Conservation (phyloP, 2,888 invertebrate genomes). For the Diadromus collaris region DNA sequence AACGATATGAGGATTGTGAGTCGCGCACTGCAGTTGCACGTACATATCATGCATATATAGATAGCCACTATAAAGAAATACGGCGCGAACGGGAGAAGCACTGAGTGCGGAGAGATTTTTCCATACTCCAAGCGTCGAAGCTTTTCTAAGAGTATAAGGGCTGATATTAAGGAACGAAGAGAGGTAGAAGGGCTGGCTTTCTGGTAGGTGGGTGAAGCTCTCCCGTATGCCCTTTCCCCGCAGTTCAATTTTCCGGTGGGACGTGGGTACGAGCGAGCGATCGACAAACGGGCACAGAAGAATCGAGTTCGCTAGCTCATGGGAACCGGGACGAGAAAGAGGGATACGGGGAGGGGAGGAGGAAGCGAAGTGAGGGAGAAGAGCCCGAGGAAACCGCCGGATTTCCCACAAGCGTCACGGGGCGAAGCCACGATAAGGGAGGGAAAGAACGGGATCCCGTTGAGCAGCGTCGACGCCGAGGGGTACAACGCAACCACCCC, state of each 20-base stretch:
- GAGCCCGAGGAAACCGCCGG: slow-evolving; percentile 44
- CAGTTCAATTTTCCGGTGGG: slow-evolving; percentile 60
- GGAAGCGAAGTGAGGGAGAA: background rate
- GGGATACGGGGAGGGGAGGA: background rate
- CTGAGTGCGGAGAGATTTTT: slow-evolving; percentile 10
- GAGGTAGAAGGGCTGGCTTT: slow-evolving; percentile 12
- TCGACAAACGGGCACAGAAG: slow-evolving; percentile 24
- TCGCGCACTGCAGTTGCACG: background rate
- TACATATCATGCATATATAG: background rate
- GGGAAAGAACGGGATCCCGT: background rate
- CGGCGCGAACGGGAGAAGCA: background rate
- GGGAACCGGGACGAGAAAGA: background rate
- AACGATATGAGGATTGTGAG: slow-evolving; percentile 10
- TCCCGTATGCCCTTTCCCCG: slow-evolving; percentile 35
- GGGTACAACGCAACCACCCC: slow-evolving; percentile 22
- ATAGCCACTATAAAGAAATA: slow-evolving; percentile 4
- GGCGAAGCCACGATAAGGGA: slow-evolving; percentile 34
- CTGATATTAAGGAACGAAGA: slow-evolving; percentile 28
- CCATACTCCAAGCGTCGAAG: background rate
- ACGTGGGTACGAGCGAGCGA: slow-evolving; percentile 36
- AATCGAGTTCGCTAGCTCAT: background rate
- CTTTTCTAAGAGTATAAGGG: slow-evolving; percentile 19
- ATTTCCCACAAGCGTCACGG: slow-evolving; percentile 50
- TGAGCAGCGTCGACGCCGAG: slow-evolving; percentile 17
- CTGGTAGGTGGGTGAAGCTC: slow-evolving; percentile 18